Base-by-base conservation (phyloP, 1,140 invertebrate species). In the Drosophila nebulosa region DNA sequence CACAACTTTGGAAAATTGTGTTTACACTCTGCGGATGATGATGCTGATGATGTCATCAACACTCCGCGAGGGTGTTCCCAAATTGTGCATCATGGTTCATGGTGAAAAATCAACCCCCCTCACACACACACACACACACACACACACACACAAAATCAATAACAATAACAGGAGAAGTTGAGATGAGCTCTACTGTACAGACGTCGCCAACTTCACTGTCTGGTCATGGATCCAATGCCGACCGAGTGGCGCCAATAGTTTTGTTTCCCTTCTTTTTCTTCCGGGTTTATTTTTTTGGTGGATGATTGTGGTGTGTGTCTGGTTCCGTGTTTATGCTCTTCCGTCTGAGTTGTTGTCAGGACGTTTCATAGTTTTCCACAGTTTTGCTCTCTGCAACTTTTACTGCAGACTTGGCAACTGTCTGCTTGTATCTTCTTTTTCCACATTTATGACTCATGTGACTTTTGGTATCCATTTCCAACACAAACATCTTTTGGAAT, bases 41-140 rank as follows among this genome's bases (percentile, higher is more conserved):
- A 73, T 74, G 52, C 14, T 55, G 52, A 55, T 55, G 52, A 55
- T 55, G 72, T 71, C 72, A 74, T 71, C 72, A 66, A 42, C 46
- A 18, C 36, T 12, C 16, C 22, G 30, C 46, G 42, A 27, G 58
- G 72, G 58, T 74, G 72, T 63, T 59, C 52, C 58, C 27, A 71
- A 74, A 71, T 74, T 74, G 71, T 74, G 72, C 68, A 74, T 74
- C 62, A 60, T 62, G 32, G 27, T 57, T n/a, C n/a, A n/a, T n/a
- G n/a, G n/a, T 53, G 52, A 53, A 46, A 63, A 27, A 57, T 36
- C 50, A n/a, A 56, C 51, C 59, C 32, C 59, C 36, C 60, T 10
- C 27, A 18, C 51, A 18, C 16, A 5, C 42, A 32, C 36, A 18
- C 2, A 21, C 2, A 21, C 18, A 10, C 9, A 21, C 18, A 18